Base-by-base conservation (phyloP, 2,113 vertebrate genomes). In the Pteruthius melanotis region DNA sequence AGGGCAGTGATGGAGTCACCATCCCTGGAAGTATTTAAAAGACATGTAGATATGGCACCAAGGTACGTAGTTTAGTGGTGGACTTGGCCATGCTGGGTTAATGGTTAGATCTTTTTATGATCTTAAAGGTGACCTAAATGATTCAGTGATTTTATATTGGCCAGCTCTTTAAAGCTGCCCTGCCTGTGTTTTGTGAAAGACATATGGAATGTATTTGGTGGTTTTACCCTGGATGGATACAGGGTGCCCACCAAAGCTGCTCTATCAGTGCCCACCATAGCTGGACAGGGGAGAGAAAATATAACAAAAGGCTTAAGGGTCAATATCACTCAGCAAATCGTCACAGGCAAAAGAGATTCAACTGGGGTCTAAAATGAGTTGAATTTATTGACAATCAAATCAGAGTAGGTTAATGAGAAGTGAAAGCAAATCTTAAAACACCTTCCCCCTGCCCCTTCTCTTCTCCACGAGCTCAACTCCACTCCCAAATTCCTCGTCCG, bases 71-170 rank as follows among this genome's bases (percentile, higher is more conserved):
- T 16, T 44, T 44, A 17, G 19, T 30, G 33, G 15, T n/a, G 27
- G 22, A 20, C 23, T 65, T 74, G 31, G 15, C 50, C 2, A 2
- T 49, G 44, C 42, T 50, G 76, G 8, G 15, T 59, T 74, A 52
- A 37, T 2, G 7, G 35, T 19, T 50, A 16, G 18, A 52, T 1
- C 2, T n/a, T n/a, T n/a, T 8, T 6, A 23, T 44, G 8, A 44
- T 59, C 44, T 52, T 39, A n/a, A 44, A 52, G 37, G 23, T 44
- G 45, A 52, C 31, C 33, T 57, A 37, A 89, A 42, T 50, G 18
- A 57, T 37, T 72, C 2, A 4, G 33, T 37, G 59, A 20, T 59
- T 44, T 74, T 59, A 5, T 27, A 6, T 4, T 59, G 39, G 7
- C n/a, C n/a, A 37, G 8, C 13, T 81, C 13, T 47, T 69, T 31